phyloP scores from a whole-genome alignment of 1,140 invertebrate genomes.

The Lepidotrigona ventralis region DNA sequence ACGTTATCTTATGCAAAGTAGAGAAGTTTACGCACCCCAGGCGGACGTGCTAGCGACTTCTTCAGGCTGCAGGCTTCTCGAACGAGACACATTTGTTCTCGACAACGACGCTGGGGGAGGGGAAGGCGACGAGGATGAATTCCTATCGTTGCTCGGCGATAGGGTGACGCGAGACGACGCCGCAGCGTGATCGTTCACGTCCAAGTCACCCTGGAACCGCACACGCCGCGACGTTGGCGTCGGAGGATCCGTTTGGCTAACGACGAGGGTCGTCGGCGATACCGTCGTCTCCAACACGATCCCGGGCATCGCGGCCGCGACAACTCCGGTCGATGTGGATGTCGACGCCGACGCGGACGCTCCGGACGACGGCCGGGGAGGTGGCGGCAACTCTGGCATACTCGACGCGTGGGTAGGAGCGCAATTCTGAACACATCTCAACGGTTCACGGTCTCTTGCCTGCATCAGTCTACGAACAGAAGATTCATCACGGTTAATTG shows the following conservation, averaged over 20 bases:
- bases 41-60: constrained; percentile 77
- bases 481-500: background rate
- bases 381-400: constrained; percentile 83
- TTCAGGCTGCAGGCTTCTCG: constrained; percentile 75
- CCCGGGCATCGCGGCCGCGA: constrained; percentile 68
- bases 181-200: constrained; percentile 69
- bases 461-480: constrained; percentile 79
- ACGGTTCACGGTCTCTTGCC: constrained; percentile 82
- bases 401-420: constrained; percentile 82
- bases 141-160: constrained; percentile 70
- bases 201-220: constrained; percentile 83
- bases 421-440: constrained; percentile 77
- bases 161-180: constrained; percentile 70
- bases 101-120: constrained; percentile 74
- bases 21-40: constrained; percentile 69
- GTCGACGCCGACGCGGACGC: constrained; percentile 73
- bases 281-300: constrained; percentile 60
- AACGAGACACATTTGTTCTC: constrained; percentile 70
- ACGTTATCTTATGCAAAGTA: background rate
- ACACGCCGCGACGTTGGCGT: constrained; percentile 80
- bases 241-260: constrained; percentile 66
- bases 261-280: constrained; percentile 61
- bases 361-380: constrained; percentile 67
- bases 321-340: constrained; percentile 82
- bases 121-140: constrained; percentile 75